Conservation (phyloP, 2,113 vertebrate species). For the Gadus macrocephalus region DNA sequence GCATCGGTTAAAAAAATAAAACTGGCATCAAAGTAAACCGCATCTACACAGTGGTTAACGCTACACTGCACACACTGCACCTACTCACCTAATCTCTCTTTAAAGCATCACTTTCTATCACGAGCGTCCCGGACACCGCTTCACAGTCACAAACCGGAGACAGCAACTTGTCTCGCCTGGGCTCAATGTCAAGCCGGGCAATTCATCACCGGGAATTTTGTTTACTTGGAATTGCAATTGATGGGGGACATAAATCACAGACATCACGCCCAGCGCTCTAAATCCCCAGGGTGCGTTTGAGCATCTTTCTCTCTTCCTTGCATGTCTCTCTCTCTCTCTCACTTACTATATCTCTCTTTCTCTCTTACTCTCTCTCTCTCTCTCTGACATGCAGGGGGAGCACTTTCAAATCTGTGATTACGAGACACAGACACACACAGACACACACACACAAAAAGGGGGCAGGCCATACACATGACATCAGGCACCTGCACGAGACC, state of each 20-base stretch:
- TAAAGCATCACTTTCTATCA: conserved; percentile 2
- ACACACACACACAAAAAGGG: too few relatives aligned
- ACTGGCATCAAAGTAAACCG: background rate
- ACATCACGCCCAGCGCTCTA: background rate
- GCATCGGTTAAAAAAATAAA: background rate
- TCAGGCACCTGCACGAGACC: background rate
- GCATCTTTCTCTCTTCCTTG: background rate
- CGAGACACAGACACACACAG: background rate
- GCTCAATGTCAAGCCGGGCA: background rate
- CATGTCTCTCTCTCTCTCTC: too few relatives aligned
- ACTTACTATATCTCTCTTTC: too few relatives aligned
- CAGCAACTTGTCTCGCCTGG: background rate
- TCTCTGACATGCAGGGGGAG: background rate
- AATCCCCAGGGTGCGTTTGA: background rate
- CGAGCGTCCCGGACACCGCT: background rate
- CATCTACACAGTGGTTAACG: background rate
- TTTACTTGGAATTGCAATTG: background rate
- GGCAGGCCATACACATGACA: background rate
- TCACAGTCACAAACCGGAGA: background rate
- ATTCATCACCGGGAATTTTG: conserved; percentile 1
- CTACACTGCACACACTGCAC: background rate
- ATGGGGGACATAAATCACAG: background rate
- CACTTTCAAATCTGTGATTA: background rate
- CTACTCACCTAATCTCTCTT: background rate
- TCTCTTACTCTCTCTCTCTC: too few relatives aligned